Conservation (phyloP, 2,888 invertebrate species). For the Parochlus steinenii region DNA sequence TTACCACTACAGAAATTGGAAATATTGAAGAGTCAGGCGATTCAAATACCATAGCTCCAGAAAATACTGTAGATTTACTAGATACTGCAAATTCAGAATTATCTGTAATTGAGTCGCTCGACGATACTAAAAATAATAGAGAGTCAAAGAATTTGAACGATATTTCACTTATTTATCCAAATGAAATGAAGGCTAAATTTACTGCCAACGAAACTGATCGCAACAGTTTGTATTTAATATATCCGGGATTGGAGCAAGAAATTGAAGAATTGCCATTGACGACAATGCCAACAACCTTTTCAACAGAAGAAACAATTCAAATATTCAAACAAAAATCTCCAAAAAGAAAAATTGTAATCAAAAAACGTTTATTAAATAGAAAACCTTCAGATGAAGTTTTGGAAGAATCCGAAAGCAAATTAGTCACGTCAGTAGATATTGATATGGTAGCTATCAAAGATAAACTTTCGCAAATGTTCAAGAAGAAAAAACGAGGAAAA, state of each 20-base stretch:
- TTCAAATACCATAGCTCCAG: neutral
- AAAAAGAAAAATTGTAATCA: slow-evolving; percentile 1
- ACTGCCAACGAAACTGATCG: neutral
- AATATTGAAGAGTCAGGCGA: neutral
- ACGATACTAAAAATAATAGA: too few relatives aligned
- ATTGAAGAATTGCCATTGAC: slow-evolving; percentile 5
- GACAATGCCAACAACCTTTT: neutral
- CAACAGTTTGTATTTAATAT: neutral
- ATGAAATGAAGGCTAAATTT: neutral
- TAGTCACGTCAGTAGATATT: neutral
- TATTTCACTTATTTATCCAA: slow-evolving; percentile 3
- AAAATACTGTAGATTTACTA: slow-evolving; percentile 1
- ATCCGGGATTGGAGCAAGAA: slow-evolving; percentile 7
- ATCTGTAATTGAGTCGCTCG: too few relatives aligned
- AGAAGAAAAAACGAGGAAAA: neutral
- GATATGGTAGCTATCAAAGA: slow-evolving; percentile 1
- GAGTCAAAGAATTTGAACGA: too few relatives aligned
- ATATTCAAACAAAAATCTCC: neutral
- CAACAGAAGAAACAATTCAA: neutral
- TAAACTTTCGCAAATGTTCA: neutral
- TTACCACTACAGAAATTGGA: neutral
- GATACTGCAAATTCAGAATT: too few relatives aligned
- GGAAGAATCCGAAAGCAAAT: slow-evolving; percentile 5
- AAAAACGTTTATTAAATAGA: slow-evolving; percentile 5
- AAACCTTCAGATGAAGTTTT: neutral